Conservation (phyloP, 2,113 vertebrate species). For the Sylvilagus bachmani region DNA sequence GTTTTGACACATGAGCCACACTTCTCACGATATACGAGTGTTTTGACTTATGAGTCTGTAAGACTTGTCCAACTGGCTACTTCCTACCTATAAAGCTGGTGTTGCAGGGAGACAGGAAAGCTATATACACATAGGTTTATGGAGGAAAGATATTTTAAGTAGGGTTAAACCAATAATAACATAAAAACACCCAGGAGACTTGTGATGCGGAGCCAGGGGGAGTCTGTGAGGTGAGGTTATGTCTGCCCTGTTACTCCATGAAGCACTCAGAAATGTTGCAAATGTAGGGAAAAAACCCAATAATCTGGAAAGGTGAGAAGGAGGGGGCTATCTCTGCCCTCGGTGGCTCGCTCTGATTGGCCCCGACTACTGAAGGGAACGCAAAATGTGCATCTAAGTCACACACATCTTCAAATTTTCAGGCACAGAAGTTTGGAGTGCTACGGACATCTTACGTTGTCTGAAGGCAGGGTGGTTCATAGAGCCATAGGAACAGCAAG, state of each 20-base stretch:
- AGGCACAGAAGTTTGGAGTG: neutral
- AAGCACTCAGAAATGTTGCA: slow-evolving; percentile 65
- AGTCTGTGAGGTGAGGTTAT: slow-evolving; percentile 80
- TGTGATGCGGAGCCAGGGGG: slow-evolving; percentile 77
- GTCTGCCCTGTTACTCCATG: slow-evolving; percentile 66
- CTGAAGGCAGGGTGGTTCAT: neutral
- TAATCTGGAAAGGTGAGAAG: slow-evolving; percentile 43
- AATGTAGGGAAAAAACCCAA: slow-evolving; percentile 66
- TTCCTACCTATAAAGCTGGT: slow-evolving; percentile 65
- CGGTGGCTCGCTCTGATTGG: neutral
- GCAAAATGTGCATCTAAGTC: neutral
- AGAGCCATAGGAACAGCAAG: neutral
- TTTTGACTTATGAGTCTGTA: slow-evolving; percentile 49
- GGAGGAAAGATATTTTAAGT: slow-evolving; percentile 82
- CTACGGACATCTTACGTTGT: neutral
- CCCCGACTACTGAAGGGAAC: slow-evolving; percentile 28
- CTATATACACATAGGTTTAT: slow-evolving; percentile 64
- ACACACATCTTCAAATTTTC: neutral
- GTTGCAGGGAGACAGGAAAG: slow-evolving; percentile 54
- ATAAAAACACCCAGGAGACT: slow-evolving; percentile 78
- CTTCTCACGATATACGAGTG: neutral
- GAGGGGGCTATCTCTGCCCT: slow-evolving; percentile 1
- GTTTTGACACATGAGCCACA: slow-evolving; percentile 19
- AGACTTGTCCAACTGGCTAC: slow-evolving; percentile 53
- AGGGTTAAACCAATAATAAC: slow-evolving; percentile 76